Base-by-base conservation (phyloP, 2,113 vertebrate genomes). In the Chunga burmeisteri region DNA sequence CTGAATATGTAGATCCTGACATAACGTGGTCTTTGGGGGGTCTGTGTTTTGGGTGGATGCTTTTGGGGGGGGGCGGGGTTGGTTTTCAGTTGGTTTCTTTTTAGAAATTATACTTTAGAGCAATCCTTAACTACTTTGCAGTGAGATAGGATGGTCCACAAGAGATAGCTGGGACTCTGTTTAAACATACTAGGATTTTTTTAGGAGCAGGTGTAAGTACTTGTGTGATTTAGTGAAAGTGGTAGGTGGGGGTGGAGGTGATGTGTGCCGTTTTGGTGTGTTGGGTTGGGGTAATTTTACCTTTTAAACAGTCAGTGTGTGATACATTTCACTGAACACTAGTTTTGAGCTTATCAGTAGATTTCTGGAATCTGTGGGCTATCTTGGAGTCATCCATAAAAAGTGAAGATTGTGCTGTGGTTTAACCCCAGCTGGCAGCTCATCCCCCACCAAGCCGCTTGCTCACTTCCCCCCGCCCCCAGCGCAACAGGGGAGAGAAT, bases 381-480 rank as follows among this genome's bases (percentile, higher is more conserved):
- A 23, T 10, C 42, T 90, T 1, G 0, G 16, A 79, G 14, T 19
- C 74, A 66, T 55, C 21, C 18, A 5, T 53, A 26, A 10, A 32
- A 80, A 67, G 9, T 61, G 61, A 73, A 32, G 34, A 30, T 34
- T 62, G 26, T 62, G 19, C 47, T 0, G 1, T 67, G 36, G 21
- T 55, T 47, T 62, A 62, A 75, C 29, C 9, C 55, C 18, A 38
- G 26, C 32, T 1, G 1, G 27, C 38, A 70, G 5, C 22, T 27
- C 36, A 61, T 15, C 4, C 5, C 5, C 10, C 34, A 52, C 0
- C 0, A 9, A 53, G 25, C n/a, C 0, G 0, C 38, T 83, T 38
- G 38, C 38, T 38, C 38, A 38, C 38, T 38, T 9, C 38, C 38
- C 38, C 4, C 42, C n/a, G n/a, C 5, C 20, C 11, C 23, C 44